Conservation (phyloP, 1,140 invertebrate species). For the Zaprionus camerounensis region DNA sequence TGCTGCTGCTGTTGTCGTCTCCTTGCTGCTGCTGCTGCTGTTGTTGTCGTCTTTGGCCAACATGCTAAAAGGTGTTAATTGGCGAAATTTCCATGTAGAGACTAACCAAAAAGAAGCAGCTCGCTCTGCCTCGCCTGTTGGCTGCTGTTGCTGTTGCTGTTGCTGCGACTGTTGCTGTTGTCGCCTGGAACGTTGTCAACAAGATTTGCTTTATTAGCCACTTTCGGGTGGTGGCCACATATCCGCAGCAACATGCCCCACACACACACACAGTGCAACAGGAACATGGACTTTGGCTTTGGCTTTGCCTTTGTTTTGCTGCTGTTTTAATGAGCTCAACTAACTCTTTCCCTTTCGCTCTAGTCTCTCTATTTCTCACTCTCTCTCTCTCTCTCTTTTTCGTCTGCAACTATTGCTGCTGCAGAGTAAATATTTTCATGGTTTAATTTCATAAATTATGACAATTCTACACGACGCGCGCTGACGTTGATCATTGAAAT, state of each 20-base stretch:
- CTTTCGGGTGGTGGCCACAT: conserved; percentile 82
- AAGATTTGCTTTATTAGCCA: conserved; percentile 84
- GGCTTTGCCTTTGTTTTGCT: conserved; percentile 45
- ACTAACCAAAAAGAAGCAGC: conserved; percentile 62
- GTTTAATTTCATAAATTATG: conserved; percentile 83
- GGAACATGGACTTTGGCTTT: conserved; percentile 49
- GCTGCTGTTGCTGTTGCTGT: background rate
- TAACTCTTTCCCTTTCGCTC: background rate
- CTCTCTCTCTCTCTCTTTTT: background rate
- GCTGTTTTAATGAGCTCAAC: conserved; percentile 62
- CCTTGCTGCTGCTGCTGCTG: conserved; percentile 53
- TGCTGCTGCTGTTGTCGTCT: conserved; percentile 9
- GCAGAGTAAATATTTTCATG: conserved; percentile 79
- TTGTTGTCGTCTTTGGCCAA: conserved; percentile 75
- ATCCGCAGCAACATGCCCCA: conserved; percentile 57
- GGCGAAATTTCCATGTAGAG: conserved; percentile 84
- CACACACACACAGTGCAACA: conserved; percentile 41
- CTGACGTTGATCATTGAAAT: conserved; percentile 82
- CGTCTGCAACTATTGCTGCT: background rate
- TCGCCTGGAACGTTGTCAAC: conserved; percentile 79
- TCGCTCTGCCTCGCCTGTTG: conserved; percentile 26
- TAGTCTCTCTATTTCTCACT: background rate
- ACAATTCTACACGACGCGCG: conserved; percentile 47
- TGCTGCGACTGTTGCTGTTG: conserved; percentile 42
- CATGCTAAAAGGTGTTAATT: conserved; percentile 84